Conservation (phyloP, 2,797 vertebrate genomes). For the Meriones psammophilus region DNA sequence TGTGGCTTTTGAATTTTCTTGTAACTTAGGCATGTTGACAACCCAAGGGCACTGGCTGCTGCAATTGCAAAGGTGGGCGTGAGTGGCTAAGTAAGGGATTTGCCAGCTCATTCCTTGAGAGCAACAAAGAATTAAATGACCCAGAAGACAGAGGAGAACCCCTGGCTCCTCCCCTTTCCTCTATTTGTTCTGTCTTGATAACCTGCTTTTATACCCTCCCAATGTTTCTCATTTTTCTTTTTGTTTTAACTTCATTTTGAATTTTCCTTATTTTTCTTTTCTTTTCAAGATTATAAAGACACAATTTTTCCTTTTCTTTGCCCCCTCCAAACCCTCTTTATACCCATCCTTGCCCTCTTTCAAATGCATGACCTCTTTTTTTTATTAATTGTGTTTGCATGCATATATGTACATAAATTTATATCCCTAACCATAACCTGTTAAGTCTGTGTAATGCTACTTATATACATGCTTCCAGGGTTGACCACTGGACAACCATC, state of each 20-base stretch:
- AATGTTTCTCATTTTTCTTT: not conserved
- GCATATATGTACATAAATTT: not conserved
- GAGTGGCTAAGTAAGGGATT: not conserved
- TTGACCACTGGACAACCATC: not conserved
- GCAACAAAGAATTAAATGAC: not conserved
- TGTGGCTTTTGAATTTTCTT: slow-evolving; percentile 10
- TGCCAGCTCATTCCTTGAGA: not conserved
- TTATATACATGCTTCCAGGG: not conserved
- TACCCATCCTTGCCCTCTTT: not conserved
- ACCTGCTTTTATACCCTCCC: not conserved
- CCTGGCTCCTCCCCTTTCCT: not conserved
- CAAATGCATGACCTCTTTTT: not conserved
- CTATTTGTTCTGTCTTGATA: not conserved
- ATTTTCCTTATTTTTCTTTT: not conserved
- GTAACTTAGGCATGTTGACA: not conserved
- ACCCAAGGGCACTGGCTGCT: not conserved
- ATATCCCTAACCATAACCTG: not conserved
- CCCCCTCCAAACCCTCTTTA: not conserved
- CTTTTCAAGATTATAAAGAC: not conserved
- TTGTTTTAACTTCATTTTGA: not conserved
- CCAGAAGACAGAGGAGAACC: not conserved
- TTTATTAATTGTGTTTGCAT: not conserved
- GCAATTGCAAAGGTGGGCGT: no score
- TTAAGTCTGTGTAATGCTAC: not conserved
- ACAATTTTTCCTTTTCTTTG: not conserved